Base-by-base conservation (phyloP, 2,113 vertebrate species). In the Daphoenositta chrysoptera region DNA sequence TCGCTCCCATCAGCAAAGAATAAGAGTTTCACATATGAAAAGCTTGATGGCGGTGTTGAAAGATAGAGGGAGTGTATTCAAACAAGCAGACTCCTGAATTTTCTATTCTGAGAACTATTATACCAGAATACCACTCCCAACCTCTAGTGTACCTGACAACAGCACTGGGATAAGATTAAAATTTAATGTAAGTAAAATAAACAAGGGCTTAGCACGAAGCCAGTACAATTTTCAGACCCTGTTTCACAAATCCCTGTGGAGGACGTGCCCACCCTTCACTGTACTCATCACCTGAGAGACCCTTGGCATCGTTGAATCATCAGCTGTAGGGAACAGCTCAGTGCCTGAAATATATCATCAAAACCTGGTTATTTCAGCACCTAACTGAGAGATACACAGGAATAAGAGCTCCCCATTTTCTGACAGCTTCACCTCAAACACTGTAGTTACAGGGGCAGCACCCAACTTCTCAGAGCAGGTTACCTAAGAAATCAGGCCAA, bases 11-110 rank as follows among this genome's bases (percentile, higher is more conserved):
- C 90, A 90, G 57, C 76, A 69, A 45, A 26, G 75, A 61, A 12
- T 6, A 40, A 18, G 6, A 33, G 58, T 93, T 90, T 77, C 94
- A 77, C 26, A 27, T 48, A 86, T 8, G 83, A 92, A 83, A 91
- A 51, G 39, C 65, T 19, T 82, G 87, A 93, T 19, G 64, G 77
- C 2, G 40, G 84, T 82, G 96, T 64, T 96, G 95, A 97, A 95
- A 96, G 93, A 91, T 7, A 71, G 65, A 96, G 92, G 93, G 93
- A 94, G 93, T 85, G 92, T 77, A 63, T 76, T 94, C 65, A 78
- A 95, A 95, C 73, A 79, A 84, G 89, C 37, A 92, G 80, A 27
- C 72, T 94, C 91, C 89, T 51, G 72, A 89, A 92, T 81, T 51
- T 78, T 56, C 80, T 66, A 24, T 92, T 85, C 71, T 0, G 2